Evolutionary conservation across 1,140 invertebrate species (phyloP).

Genomic region (Melitaea cinxia): DNA sequence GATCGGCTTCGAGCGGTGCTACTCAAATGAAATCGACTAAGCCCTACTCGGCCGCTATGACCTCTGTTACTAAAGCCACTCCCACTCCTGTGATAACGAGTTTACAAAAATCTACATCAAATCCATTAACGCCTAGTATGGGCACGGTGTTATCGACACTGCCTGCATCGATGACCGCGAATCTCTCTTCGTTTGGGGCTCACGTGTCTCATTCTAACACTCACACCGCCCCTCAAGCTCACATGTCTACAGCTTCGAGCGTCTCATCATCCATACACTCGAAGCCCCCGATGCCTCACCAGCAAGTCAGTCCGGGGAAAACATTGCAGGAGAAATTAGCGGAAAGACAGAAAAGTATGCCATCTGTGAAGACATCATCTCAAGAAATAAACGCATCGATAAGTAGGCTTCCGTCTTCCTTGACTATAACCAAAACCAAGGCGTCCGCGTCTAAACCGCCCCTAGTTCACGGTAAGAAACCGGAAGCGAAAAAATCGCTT

Average conservation of each 20-base stretch:
- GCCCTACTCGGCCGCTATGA: constrained; percentile 34
- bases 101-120: constrained; percentile 52
- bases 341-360: constrained; percentile 81
- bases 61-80: constrained; percentile 36
- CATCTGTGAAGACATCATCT: constrained; percentile 41
- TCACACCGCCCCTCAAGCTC: constrained; percentile 59
- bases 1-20: constrained; percentile 25
- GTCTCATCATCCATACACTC: constrained; percentile 55
- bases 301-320: constrained; percentile 81
- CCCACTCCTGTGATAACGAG: constrained; percentile 49
- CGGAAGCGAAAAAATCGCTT: constrained; percentile 63
- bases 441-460: constrained; percentile 51
- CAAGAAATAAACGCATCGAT: constrained; percentile 70
- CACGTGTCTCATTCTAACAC: constrained; percentile 29
- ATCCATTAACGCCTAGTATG: constrained; percentile 58
- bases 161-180: constrained; percentile 62
- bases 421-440: constrained; percentile 78
- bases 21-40: constrained; percentile 48
- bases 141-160: constrained; percentile 63
- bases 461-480: constrained; percentile 50
- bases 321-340: constrained; percentile 84
- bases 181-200: constrained; percentile 50
- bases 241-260: constrained; percentile 60
- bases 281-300: constrained; percentile 69
- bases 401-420: constrained; percentile 72